These are phyloP conservation scores for Pandemis heparana DNA, from an alignment of 2,888 invertebrate species.

Conservation along the genomic window DNA sequence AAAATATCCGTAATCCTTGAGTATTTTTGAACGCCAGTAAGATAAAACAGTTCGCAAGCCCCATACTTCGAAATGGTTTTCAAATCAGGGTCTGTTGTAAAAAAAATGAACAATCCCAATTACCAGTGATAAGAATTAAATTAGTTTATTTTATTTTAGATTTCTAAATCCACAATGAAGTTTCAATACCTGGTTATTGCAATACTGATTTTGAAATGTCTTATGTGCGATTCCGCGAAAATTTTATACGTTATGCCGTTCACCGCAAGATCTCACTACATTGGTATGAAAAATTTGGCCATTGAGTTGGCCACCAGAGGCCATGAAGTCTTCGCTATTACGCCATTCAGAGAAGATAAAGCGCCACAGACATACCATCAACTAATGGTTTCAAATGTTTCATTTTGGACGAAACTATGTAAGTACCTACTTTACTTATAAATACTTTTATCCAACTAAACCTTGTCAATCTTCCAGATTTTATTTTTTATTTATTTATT, in stretches of 20 bases:
- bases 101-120: too few species aligned
- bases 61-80: too few species aligned
- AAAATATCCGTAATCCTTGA: too few species aligned
- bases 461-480: neutral
- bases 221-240: constrained; percentile 38
- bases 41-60: too few species aligned
- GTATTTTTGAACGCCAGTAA: too few species aligned
- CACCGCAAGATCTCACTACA: constrained; percentile 44
- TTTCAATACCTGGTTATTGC: neutral
- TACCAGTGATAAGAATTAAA: too few species aligned
- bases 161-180: constrained; percentile 5
- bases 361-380: constrained; percentile 43
- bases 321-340: constrained; percentile 44
- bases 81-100: too few species aligned
- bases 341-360: constrained; percentile 39
- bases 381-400: constrained; percentile 31
- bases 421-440: constrained; percentile 14
- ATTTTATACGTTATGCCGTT: constrained; percentile 45
- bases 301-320: constrained; percentile 43
- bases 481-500: too few species aligned
- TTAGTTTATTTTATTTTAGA: neutral
- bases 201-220: neutral
- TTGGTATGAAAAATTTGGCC: constrained; percentile 43
- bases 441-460: neutral
- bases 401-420: constrained; percentile 42